Evolutionary conservation across 2,113 vertebrate genomes (phyloP).

Genomic region (Emydura subglobosa): DNA sequence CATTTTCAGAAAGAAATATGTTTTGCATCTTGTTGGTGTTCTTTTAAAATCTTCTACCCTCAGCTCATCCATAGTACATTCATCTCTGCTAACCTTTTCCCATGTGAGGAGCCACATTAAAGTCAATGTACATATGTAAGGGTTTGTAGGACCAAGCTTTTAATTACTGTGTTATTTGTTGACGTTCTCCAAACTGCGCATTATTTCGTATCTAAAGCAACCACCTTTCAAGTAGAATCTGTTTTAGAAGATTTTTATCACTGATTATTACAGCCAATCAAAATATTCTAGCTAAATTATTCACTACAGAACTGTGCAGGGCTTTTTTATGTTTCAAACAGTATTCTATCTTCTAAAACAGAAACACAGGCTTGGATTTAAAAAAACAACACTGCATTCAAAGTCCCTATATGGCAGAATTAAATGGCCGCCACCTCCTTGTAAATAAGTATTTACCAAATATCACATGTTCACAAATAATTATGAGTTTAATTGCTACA

Average conservation of each 20-base stretch:
- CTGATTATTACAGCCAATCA: not conserved
- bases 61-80: not conserved
- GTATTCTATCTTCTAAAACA: not conserved
- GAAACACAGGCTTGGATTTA: not conserved
- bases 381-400: not conserved
- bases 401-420: not conserved
- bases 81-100: not conserved
- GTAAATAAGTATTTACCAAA: constrained; percentile 5
- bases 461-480: not conserved
- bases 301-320: not conserved
- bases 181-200: not conserved
- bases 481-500: not conserved
- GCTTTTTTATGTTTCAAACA: not conserved
- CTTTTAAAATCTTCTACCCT: not conserved
- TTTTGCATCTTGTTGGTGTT: not conserved
- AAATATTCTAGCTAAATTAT: not conserved
- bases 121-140: not conserved
- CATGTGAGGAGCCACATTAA: not conserved
- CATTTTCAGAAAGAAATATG: not conserved
- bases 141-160: not conserved
- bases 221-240: not conserved
- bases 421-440: not conserved
- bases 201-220: not conserved
- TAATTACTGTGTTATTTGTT: not conserved
- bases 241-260: not conserved